Evolutionary conservation across 2,113 vertebrate species (phyloP).

Genomic region (Sebastes fasciatus): DNA sequence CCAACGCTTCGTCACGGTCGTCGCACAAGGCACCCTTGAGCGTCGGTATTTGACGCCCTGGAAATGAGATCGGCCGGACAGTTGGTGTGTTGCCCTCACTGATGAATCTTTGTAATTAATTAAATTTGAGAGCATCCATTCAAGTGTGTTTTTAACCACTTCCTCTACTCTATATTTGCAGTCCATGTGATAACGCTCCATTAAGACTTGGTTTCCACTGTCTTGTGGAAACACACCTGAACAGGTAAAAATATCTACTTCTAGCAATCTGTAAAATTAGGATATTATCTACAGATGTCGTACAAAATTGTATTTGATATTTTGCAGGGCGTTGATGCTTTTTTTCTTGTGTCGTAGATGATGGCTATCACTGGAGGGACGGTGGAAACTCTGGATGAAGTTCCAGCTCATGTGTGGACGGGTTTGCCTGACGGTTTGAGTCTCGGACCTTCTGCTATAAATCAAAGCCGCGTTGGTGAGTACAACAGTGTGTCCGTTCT

Average conservation of each 20-base stretch:
- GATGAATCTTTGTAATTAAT: background rate
- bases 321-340: background rate
- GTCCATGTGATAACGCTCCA: background rate
- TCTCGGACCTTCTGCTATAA: constrained; percentile 74
- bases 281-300: background rate
- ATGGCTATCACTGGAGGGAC: constrained; percentile 70
- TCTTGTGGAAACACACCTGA: background rate
- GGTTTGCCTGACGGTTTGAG: constrained; percentile 77
- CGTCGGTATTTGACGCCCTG: too few relatives aligned
- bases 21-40: too few relatives aligned
- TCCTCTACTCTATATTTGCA: background rate
- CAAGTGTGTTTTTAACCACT: background rate
- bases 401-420: constrained; percentile 79
- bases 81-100: background rate
- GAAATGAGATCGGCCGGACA: too few relatives aligned
- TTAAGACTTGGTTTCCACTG: background rate
- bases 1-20: too few relatives aligned
- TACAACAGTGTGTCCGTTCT: background rate
- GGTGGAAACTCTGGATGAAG: constrained; percentile 73
- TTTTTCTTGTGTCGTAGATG: constrained; percentile 31
- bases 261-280: background rate
- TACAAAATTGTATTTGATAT: background rate
- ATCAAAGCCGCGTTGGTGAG: constrained; percentile 79
- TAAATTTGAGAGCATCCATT: background rate
- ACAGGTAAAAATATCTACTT: constrained; percentile 2